Evolutionary conservation across 2,113 vertebrate genomes (phyloP).

Genomic region (Sula dactylatra): DNA sequence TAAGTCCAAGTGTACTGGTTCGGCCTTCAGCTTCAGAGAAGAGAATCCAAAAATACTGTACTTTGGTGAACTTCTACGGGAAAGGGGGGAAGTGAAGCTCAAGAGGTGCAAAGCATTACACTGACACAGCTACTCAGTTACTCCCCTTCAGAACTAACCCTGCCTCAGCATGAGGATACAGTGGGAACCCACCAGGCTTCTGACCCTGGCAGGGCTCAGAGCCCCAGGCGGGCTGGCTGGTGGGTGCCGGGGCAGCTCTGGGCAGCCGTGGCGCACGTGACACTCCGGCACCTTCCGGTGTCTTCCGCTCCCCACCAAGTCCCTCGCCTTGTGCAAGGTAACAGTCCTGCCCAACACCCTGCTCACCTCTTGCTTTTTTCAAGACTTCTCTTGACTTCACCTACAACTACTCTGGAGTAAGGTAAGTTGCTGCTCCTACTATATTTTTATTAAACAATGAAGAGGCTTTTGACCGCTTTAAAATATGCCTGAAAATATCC

Average conservation of each 20-base stretch:
- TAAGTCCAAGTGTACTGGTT: too few species aligned
- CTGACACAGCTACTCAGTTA: background rate
- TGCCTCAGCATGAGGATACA: fast-evolving
- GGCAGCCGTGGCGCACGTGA: background rate
- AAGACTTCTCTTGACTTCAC: background rate
- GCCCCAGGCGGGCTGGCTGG: background rate
- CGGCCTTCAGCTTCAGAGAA: too few species aligned
- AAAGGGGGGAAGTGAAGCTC: background rate
- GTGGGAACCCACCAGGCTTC: background rate
- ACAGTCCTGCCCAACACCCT: background rate
- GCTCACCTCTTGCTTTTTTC: background rate
- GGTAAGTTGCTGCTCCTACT: background rate
- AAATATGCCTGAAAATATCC: background rate
- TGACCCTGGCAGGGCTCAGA: background rate
- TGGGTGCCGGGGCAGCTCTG: background rate
- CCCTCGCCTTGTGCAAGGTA: background rate
- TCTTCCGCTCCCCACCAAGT: background rate
- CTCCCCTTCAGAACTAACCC: background rate
- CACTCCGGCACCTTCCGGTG: too few species aligned
- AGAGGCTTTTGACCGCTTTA: background rate
- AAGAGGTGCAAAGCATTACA: background rate
- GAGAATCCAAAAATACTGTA: background rate
- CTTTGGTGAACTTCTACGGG: background rate
- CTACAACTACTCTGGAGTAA: background rate
- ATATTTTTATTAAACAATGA: background rate